Evolutionary conservation across 2,797 vertebrate genomes (phyloP).

Genomic region (Pseudotriccus pelzelni): DNA sequence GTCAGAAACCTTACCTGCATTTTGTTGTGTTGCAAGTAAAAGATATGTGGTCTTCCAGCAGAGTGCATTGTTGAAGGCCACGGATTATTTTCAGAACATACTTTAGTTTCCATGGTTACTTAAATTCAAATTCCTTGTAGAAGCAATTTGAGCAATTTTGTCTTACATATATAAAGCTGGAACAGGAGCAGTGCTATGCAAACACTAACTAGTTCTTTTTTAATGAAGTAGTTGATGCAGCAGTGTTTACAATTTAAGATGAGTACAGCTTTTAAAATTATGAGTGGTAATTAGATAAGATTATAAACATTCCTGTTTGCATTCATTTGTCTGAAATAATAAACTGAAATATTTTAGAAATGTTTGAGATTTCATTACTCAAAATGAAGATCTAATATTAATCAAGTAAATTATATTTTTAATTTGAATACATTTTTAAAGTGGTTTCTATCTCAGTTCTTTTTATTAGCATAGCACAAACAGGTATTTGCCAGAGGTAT

Average conservation of each 20-base stretch:
- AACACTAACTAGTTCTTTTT: not conserved
- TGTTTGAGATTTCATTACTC: not conserved
- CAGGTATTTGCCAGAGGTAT: not conserved
- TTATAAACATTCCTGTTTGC: not conserved
- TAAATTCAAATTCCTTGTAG: conserved; percentile 36
- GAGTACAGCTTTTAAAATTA: not conserved
- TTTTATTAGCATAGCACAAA: not conserved
- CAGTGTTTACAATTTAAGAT: not conserved
- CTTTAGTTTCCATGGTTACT: conserved; percentile 61
- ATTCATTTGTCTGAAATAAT: not conserved
- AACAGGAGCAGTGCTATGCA: not conserved
- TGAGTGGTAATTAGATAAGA: not conserved
- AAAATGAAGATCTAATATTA: not conserved
- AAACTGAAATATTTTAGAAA: not conserved
- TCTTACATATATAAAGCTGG: conserved; percentile 25
- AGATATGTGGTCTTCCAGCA: not conserved
- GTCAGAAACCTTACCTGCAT: not conserved
- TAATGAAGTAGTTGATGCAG: not conserved
- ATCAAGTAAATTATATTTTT: not conserved
- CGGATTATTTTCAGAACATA: conserved; percentile 55
- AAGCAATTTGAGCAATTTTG: conserved; percentile 46
- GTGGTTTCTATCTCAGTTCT: not conserved
- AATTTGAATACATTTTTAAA: not conserved
- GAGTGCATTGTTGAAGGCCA: not conserved
- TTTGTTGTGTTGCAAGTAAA: not conserved